phyloP scores from a whole-genome alignment of 2,113 vertebrate genomes.

The Potamarius usumacintae region DNA sequence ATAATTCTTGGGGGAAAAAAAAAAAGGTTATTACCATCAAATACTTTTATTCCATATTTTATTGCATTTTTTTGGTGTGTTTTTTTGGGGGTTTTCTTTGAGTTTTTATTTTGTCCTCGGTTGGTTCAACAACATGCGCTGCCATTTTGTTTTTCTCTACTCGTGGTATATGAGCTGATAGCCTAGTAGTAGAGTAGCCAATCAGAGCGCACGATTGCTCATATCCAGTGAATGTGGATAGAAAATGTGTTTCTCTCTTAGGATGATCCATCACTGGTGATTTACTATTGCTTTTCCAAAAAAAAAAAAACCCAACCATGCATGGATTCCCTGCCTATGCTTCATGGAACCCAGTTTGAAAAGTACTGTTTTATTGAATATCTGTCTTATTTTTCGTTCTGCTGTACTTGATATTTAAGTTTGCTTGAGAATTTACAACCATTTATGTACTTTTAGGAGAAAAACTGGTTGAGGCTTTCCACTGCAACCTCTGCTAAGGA shows the following conservation, averaged over 20 bases:
- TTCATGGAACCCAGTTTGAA: background rate
- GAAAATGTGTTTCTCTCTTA: background rate
- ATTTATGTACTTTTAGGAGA: background rate
- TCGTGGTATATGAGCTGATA: background rate
- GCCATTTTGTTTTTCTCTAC: too few relatives aligned
- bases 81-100: too few relatives aligned
- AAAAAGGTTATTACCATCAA: too few relatives aligned
- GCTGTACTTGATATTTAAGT: constrained; percentile 3
- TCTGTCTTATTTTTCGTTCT: background rate
- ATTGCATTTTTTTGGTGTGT: too few relatives aligned
- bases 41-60: too few relatives aligned
- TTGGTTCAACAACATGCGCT: too few relatives aligned
- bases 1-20: too few relatives aligned
- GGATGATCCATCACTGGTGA: background rate
- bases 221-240: background rate
- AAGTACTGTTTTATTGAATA: background rate
- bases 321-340: background rate
- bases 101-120: too few relatives aligned
- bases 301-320: background rate
- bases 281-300: background rate
- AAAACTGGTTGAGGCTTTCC: constrained; percentile 4
- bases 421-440: background rate
- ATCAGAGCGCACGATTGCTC: too few relatives aligned
- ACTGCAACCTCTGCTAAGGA: constrained; percentile 17
- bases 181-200: too few relatives aligned